phyloP scores from a whole-genome alignment of 2,797 vertebrate genomes.

The Sebastiscus tertius region DNA sequence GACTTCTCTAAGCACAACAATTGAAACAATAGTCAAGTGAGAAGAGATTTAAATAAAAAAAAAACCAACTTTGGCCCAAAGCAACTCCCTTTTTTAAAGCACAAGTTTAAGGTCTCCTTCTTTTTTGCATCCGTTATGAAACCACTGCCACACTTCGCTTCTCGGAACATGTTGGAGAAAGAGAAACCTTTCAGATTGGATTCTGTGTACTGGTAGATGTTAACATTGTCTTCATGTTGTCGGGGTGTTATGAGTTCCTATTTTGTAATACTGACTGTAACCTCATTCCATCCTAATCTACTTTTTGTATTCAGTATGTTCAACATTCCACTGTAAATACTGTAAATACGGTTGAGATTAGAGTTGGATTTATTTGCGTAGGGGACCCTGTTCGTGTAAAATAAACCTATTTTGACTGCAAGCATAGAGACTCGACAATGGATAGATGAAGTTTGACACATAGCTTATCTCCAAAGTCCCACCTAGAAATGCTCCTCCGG shows the following conservation, averaged over 20 bases:
- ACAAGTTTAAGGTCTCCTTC: constrained; percentile 56
- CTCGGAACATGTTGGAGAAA: constrained; percentile 32
- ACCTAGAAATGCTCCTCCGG: constrained; percentile 64
- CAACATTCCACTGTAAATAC: constrained; percentile 86
- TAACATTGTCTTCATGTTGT: constrained; percentile 71
- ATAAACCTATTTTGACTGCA: constrained; percentile 75
- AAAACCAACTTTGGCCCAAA: constrained; percentile 17
- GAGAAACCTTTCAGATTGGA: constrained; percentile 33
- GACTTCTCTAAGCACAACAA: constrained; percentile 72
- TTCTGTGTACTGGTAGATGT: constrained; percentile 62
- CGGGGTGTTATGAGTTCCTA: constrained; percentile 67
- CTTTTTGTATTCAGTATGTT: constrained; percentile 78
- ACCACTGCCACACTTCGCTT: constrained; percentile 71
- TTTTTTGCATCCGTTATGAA: constrained; percentile 28
- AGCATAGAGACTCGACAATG: constrained; percentile 62
- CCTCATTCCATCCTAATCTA: constrained; percentile 80
- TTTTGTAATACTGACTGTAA: constrained; percentile 75
- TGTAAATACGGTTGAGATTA: constrained; percentile 81
- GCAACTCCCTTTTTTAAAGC: constrained; percentile 60
- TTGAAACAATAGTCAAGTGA: constrained; percentile 11
- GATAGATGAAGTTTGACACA: constrained; percentile 61
- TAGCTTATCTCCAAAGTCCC: constrained; percentile 77
- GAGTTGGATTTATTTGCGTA: constrained; percentile 76
- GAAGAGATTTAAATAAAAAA: constrained; percentile 10
- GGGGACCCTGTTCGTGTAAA: constrained; percentile 69